These are phyloP conservation scores for Ethmia dodecea DNA, from an alignment of 2,888 invertebrate genomes.

Conservation along the genomic window DNA sequence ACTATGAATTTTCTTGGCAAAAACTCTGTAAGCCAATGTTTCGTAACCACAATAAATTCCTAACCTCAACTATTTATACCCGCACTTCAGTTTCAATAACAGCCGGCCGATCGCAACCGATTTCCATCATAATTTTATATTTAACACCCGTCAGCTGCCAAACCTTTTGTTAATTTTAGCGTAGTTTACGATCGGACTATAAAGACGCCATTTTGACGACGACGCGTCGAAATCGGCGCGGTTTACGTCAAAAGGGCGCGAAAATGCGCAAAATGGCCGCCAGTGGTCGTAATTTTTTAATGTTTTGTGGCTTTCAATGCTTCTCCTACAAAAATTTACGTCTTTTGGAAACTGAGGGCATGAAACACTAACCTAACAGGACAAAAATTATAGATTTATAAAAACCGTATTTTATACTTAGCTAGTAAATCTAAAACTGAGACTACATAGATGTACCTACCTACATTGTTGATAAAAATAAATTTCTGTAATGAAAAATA, in stretches of 20 bases:
- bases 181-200: slow-evolving; percentile 36
- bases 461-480: too few species aligned
- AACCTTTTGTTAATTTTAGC: slow-evolving; percentile 68
- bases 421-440: too few species aligned
- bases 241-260: slow-evolving; percentile 46
- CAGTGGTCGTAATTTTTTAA: slow-evolving; percentile 29
- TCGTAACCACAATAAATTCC: slow-evolving; percentile 9
- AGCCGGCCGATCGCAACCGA: slow-evolving; percentile 31
- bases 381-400: too few species aligned
- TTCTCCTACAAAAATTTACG: too few species aligned
- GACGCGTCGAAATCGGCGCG: slow-evolving; percentile 49
- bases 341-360: too few species aligned
- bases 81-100: slow-evolving; percentile 26
- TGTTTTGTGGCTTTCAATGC: slow-evolving; percentile 35
- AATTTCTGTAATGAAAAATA: too few species aligned
- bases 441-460: too few species aligned
- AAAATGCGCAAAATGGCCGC: slow-evolving; percentile 32
- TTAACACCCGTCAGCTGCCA: slow-evolving; percentile 64
- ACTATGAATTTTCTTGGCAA: too few species aligned
- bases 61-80: slow-evolving; percentile 27
- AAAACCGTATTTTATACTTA: too few species aligned
- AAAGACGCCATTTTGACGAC: slow-evolving; percentile 56
- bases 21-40: neutral
- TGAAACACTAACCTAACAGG: too few species aligned
- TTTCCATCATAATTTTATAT: slow-evolving; percentile 59